Percentiles rank a stretch among this genome's conserved stretches.
These are phyloP conservation scores for Morus bassanus DNA, from an alignment of 2,797 vertebrate species.

Conservation along the genomic window DNA sequence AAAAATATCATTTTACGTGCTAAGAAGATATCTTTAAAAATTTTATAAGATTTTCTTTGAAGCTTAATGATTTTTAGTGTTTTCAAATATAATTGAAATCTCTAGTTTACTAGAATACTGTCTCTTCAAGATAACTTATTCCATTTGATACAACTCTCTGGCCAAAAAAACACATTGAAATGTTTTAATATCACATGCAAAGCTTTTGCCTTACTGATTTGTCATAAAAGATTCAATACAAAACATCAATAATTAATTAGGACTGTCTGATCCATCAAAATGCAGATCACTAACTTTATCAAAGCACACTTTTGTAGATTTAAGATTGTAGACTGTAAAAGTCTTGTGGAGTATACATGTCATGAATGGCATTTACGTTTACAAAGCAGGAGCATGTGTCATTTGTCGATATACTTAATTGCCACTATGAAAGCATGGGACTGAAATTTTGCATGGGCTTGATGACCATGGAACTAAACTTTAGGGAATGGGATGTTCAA, in stretches of 20 bases:
- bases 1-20: not conserved
- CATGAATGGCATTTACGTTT: not conserved
- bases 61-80: not conserved
- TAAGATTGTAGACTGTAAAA: not conserved
- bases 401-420: not conserved
- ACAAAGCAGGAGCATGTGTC: not conserved
- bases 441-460: not conserved
- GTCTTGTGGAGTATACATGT: not conserved
- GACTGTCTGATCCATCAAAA: constrained; percentile 35
- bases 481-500: not conserved
- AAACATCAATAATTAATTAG: constrained; percentile 65
- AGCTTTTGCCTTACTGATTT: constrained; percentile 35
- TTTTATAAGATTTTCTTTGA: not conserved
- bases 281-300: constrained; percentile 34
- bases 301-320: constrained; percentile 25
- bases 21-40: not conserved
- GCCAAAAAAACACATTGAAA: not conserved
- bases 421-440: rapidly evolving
- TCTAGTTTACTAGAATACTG: not conserved
- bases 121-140: not conserved
- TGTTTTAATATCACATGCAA: not conserved
- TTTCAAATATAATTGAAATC: constrained; percentile 10
- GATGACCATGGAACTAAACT: not conserved
- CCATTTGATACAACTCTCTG: not conserved
- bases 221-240: constrained; percentile 56